Evolutionary conservation across 2,797 vertebrate genomes (phyloP), one percentile per base, ranked within the genome.

Genomic region (Lophius americanus): DNA sequence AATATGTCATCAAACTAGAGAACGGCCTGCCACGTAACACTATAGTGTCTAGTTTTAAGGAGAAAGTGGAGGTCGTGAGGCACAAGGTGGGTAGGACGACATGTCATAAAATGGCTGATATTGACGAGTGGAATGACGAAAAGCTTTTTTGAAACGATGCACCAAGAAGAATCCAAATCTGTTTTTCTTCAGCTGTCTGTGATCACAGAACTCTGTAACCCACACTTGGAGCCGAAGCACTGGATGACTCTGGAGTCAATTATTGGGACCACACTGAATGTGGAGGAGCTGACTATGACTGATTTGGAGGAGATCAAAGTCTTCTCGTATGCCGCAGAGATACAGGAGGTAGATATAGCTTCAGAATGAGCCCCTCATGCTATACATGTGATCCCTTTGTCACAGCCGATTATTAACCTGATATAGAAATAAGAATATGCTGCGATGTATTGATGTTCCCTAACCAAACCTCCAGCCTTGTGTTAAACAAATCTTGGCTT

Each of bases 1-100:
- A 95, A 83, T 90, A 92, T 43, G 88, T 95, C 68, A 90, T 14
- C 76, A 95, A 96, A 73, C 72, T 96, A 82, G 95, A 97, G 85
- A 95, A 94, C 80, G 95, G 95, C 41, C 90, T 97, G 55, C 92
- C 92, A 7, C 84, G 80, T 43, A 97, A 96, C 83, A 93, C 64
- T 10, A 91, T 94, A 3, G 88, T 95, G 38, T 87, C 92, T n/a
- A 60, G 58, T 51, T 92, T 96, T 39, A 96, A 95, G 87, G 61
- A 74, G 0, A 93, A 93, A 7, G 94, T 96, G 78, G 95, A 96
- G 36, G 72, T 76, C 62, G 94, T 93, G 89, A 94, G 89, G 87
- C 91, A 92, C 76, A 95, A 93, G 94, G 95, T 96, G 89, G 60
- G 89, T 77, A n/a, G 35, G 37, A 74, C 5, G 51, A n/a, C 41